phyloP scores from a whole-genome alignment of 2,113 vertebrate species.

The Halcyon senegalensis region DNA sequence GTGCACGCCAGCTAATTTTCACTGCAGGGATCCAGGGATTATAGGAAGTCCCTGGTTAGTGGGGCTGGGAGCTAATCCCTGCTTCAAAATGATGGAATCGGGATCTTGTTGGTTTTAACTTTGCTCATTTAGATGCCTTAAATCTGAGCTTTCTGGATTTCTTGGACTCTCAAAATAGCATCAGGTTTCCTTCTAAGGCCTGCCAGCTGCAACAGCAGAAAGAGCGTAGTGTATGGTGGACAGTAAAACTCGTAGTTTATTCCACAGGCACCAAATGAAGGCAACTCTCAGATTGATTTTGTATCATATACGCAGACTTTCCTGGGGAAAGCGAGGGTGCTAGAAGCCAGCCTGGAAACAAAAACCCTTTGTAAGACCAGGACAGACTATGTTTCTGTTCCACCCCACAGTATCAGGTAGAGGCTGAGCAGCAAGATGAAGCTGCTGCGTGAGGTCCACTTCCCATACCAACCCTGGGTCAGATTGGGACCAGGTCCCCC shows the following conservation, averaged over 20 bases:
- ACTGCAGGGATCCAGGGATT: not conserved
- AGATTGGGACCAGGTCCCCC: not conserved
- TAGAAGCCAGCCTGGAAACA: not conserved
- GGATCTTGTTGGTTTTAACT: not conserved
- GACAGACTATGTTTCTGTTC: not conserved
- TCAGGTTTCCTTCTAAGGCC: not conserved
- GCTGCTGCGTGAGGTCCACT: not conserved
- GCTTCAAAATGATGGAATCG: not conserved
- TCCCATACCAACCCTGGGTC: fast-evolving
- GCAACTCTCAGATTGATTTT: not conserved
- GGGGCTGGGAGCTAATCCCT: not conserved
- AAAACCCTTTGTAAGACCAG: not conserved
- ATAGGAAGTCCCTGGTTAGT: not conserved
- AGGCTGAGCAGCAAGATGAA: not conserved
- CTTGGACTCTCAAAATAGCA: not conserved
- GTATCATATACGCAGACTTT: not conserved
- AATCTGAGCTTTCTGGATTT: not conserved
- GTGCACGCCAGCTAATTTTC: fast-evolving
- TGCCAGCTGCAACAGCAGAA: not conserved
- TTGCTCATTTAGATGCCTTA: not conserved
- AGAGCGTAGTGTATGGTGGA: not conserved
- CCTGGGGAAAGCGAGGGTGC: not conserved
- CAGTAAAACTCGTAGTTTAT: fast-evolving
- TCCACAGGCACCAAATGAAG: not conserved
- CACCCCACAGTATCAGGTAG: not conserved